Conservation (phyloP, 2,888 invertebrate species). For the Didymodactylos carnosus region DNA sequence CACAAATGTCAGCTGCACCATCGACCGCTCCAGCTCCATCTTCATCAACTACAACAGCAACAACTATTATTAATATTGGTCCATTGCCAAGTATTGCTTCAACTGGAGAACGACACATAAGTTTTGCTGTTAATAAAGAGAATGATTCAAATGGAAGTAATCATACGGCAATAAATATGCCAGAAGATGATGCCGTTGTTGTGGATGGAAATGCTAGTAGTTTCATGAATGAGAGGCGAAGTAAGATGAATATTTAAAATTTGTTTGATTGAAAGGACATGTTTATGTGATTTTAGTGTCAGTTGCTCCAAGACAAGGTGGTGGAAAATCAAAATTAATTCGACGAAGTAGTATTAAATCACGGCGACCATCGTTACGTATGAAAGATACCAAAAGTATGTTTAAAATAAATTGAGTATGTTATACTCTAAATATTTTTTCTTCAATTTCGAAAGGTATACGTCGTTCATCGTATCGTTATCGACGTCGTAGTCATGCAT, state of each 20-base stretch:
- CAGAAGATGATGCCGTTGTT: not conserved
- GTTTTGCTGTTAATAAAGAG: conserved; percentile 27
- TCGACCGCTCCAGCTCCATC: not conserved
- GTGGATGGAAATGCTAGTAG: not conserved
- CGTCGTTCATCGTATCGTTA: not conserved
- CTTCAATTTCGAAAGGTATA: not conserved
- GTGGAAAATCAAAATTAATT: not conserved
- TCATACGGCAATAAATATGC: not conserved
- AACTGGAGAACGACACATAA: conserved; percentile 33
- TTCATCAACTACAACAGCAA: too few relatives aligned
- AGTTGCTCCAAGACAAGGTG: not conserved
- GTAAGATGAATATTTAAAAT: not conserved
- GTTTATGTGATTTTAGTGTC: not conserved
- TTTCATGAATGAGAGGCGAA: too few relatives aligned
- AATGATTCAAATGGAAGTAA: not conserved
- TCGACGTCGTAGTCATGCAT: not conserved
- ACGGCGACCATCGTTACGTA: not conserved
- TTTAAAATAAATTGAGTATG: not conserved
- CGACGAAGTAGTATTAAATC: not conserved
- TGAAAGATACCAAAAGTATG: not conserved
- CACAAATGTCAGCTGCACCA: not conserved
- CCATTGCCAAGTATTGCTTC: conserved; percentile 3
- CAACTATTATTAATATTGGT: not conserved
- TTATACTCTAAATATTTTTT: not conserved
- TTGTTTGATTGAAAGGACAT: too few relatives aligned